phyloP scores from a whole-genome alignment of 1,140 invertebrate species.

The Megathymus violae region DNA sequence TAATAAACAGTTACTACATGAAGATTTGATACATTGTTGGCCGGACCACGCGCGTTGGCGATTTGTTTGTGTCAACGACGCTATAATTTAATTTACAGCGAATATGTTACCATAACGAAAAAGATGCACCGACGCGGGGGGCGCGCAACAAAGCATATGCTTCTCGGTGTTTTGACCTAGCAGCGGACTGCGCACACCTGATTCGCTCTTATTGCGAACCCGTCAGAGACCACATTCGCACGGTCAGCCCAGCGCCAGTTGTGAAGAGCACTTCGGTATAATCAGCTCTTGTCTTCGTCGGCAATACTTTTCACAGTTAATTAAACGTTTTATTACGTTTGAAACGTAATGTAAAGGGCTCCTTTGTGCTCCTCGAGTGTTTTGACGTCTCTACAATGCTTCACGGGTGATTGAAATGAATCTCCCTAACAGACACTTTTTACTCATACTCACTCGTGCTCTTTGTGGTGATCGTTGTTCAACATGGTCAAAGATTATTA shows the following conservation, averaged over 20 bases:
- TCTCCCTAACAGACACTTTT: background rate
- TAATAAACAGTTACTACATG: no score
- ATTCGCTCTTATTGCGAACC: slow-evolving; percentile 29
- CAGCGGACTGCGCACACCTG: slow-evolving; percentile 20
- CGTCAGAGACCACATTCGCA: slow-evolving; percentile 37
- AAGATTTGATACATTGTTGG: background rate
- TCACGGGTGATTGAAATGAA: slow-evolving; percentile 29
- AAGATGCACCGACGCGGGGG: slow-evolving; percentile 39
- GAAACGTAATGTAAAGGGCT: slow-evolving; percentile 44
- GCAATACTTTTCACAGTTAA: slow-evolving; percentile 58
- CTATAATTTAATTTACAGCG: slow-evolving; percentile 34
- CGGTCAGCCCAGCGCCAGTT: slow-evolving; percentile 14
- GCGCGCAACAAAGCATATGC: slow-evolving; percentile 40
- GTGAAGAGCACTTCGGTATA: slow-evolving; percentile 42
- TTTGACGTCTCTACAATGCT: slow-evolving; percentile 40
- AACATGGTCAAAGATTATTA: no score
- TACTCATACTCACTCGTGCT: no score
- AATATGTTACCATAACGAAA: slow-evolving; percentile 40
- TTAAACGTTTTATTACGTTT: slow-evolving; percentile 59
- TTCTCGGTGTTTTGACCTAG: slow-evolving; percentile 38
- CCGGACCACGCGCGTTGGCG: slow-evolving; percentile 13
- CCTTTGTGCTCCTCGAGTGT: slow-evolving; percentile 45
- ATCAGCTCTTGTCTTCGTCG: slow-evolving; percentile 55
- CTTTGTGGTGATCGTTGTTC: no score
- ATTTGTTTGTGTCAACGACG: slow-evolving; percentile 41